Evolutionary conservation across 2,113 vertebrate species (phyloP).

Genomic region (Engraulis encrasicolus): DNA sequence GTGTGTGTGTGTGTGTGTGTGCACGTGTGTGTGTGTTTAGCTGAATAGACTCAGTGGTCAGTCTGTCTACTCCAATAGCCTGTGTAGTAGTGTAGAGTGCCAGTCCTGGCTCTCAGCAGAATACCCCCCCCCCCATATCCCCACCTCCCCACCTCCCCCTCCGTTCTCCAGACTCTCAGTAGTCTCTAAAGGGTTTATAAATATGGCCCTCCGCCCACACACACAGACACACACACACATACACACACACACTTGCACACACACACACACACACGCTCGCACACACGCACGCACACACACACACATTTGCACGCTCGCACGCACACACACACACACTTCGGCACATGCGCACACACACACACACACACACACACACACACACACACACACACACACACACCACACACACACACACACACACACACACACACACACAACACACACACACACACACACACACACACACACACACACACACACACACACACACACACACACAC

Average conservation of each 20-base stretch:
- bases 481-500: not conserved
- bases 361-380: slow-evolving; percentile 4
- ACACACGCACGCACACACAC: too few species aligned
- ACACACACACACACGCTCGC: too few species aligned
- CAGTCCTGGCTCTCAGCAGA: not conserved
- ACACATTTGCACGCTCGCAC: too few species aligned
- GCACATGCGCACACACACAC: not conserved
- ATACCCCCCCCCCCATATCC: slow-evolving; percentile 12
- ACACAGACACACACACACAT: too few species aligned
- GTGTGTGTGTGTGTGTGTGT: too few species aligned
- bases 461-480: slow-evolving; percentile 27
- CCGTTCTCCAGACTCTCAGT: slow-evolving; percentile 29
- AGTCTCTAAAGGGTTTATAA: slow-evolving; percentile 60
- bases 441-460: slow-evolving; percentile 12
- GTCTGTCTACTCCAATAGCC: not conserved
- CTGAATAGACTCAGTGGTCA: not conserved
- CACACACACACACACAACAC: too few species aligned
- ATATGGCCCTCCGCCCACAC: slow-evolving; percentile 44
- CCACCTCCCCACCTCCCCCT: slow-evolving; percentile 12
- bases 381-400: slow-evolving; percentile 25
- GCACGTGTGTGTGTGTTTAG: too few species aligned
- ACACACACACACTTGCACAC: slow-evolving; percentile 25
- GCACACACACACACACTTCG: too few species aligned
- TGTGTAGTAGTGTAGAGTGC: not conserved
- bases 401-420: too few species aligned